Evolutionary conservation across 2,113 vertebrate species (phyloP).

Genomic region (Sterrhoptilus dennistouni): DNA sequence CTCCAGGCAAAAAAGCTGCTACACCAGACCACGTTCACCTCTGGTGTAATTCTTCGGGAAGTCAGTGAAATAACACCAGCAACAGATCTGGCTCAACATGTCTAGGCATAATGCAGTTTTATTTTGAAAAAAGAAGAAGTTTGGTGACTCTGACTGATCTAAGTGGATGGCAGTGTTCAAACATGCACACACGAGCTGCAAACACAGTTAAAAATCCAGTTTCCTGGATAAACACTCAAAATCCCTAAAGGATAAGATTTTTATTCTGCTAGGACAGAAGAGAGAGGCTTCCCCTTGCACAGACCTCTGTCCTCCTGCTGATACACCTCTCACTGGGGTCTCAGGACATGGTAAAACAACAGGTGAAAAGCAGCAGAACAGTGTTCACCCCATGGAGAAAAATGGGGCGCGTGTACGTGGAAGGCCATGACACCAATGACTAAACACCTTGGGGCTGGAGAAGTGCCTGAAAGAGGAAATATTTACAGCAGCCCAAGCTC

Average conservation of each 20-base stretch:
- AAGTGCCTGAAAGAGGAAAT: not conserved
- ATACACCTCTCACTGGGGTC: fast-evolving
- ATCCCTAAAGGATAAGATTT: fast-evolving
- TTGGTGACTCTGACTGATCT: slow-evolving; percentile 7
- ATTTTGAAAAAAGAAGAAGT: slow-evolving; percentile 23
- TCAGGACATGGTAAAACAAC: fast-evolving
- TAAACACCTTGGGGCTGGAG: not conserved
- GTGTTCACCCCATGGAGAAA: not conserved
- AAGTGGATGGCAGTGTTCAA: slow-evolving; percentile 9
- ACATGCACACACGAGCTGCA: not conserved
- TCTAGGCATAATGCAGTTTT: slow-evolving; percentile 40
- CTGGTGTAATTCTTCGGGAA: slow-evolving; percentile 37
- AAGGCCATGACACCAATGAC: not conserved
- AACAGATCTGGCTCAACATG: slow-evolving; percentile 58
- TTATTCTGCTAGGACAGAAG: not conserved
- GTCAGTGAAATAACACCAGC: slow-evolving; percentile 42
- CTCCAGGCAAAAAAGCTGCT: slow-evolving; percentile 61
- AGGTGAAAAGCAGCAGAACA: not conserved
- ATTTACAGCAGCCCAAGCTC: not conserved
- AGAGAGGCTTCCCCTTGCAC: not conserved
- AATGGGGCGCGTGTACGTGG: not conserved
- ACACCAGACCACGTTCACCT: slow-evolving; percentile 40
- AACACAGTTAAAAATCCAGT: not conserved
- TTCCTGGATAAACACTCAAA: not conserved
- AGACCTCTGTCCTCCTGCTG: not conserved